Base-by-base conservation (phyloP, 2,888 invertebrate species). In the Noctua pronuba region DNA sequence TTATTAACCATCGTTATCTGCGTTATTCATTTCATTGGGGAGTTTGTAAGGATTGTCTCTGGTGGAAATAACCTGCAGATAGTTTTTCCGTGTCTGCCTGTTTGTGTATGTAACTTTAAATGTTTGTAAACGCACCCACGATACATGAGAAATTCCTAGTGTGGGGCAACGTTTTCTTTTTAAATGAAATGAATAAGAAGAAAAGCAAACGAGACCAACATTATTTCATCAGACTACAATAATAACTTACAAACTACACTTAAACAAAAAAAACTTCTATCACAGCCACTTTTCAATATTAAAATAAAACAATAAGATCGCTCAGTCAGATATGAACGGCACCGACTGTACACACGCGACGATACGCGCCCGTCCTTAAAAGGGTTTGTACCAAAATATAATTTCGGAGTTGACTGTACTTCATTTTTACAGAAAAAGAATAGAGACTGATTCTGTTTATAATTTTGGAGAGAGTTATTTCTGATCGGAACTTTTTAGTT, bases 331-430 rank as follows among this genome's bases (percentile, higher is more conserved):
- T 64, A 38, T 6, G 10, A 31, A 66, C 24, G 49, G 16, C 8
- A 18, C 8, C 16, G 69, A 87, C 80, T 87, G 87, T 90, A 90
- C 65, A 41, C 8, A 28, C 86, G 84, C 86, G 84, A 88, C 87
- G 85, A 76, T 84, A 85, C 84, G 80, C 83, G 83, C 74, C 79
- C 85, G 72, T 86, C 88, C 90, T 91, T 88, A 91, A 90, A 91
- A 90, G 92, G 91, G 90, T 89, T 90, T 88, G 87, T 82, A 87
- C 86, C 88, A 84, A 89, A 90, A 88, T 87, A 89, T 89, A 89
- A 91, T 92, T 91, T 91, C 80, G 88, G 87, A 89, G 90, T 90
- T 89, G 90, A 90, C 92, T 91, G 92, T 92, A 92, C 92, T 90
- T 90, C 88, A 83, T 90, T 90, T 88, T 80, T 44, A 87, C 79